Evolutionary conservation across 2,888 invertebrate genomes (phyloP).

Genomic region (Formica aserva): DNA sequence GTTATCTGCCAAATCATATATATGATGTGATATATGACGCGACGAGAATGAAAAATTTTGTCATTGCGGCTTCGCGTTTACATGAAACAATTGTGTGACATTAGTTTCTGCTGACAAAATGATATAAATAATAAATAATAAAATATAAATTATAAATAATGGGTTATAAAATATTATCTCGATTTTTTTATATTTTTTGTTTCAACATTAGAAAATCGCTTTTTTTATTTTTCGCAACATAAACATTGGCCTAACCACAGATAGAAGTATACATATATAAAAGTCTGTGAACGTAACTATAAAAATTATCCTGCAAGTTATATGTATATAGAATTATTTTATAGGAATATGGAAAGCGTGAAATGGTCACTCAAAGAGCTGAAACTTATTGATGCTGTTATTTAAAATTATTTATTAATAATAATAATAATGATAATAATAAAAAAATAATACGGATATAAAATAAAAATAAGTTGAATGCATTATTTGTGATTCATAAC

Average conservation of each 20-base stretch:
- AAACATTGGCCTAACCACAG: not conserved
- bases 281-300: not conserved
- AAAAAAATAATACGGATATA: conserved; percentile 35
- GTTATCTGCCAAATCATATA: conserved; percentile 9
- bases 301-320: not conserved
- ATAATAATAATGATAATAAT: conserved; percentile 59
- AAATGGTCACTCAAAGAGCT: conserved; percentile 15
- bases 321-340: not conserved
- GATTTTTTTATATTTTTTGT: conserved; percentile 31
- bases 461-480: conserved; percentile 59
- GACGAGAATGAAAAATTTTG: conserved; percentile 19
- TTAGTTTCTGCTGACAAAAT: not conserved
- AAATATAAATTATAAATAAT: not conserved
- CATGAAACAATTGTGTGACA: not conserved
- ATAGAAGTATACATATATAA: no score
- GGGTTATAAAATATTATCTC: conserved; percentile 25
- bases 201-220: conserved; percentile 20
- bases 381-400: conserved; percentile 69
- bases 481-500: conserved; percentile 74
- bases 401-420: conserved; percentile 81
- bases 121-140: not conserved
- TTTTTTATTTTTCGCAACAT: not conserved
- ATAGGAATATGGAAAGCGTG: conserved; percentile 33
- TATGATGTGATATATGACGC: not conserved
- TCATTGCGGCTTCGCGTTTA: not conserved